These are phyloP conservation scores for Myrmophylax atrothorax DNA, from an alignment of 2,113 vertebrate genomes.

Conservation along the genomic window DNA sequence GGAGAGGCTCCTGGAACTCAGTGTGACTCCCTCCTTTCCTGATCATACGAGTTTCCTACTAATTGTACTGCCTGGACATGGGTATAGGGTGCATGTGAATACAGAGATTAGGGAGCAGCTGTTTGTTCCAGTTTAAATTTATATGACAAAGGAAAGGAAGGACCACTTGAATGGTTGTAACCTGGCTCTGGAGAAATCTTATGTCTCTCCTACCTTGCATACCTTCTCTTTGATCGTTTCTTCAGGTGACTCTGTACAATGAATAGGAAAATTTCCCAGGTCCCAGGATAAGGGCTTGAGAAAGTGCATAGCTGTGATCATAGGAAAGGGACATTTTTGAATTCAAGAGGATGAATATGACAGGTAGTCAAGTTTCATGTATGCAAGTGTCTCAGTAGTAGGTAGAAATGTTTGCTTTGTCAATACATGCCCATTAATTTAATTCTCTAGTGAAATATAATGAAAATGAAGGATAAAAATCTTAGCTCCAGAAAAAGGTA, in stretches of 20 bases:
- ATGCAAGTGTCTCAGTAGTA: neutral
- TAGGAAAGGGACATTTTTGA: neutral
- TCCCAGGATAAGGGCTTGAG: neutral
- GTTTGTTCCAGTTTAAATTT: neutral
- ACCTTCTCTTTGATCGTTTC: neutral
- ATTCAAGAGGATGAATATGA: neutral
- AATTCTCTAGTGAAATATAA: neutral
- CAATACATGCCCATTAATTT: neutral
- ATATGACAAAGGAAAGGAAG: neutral
- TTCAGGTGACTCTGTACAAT: neutral
- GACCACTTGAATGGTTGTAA: neutral
- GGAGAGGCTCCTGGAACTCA: neutral
- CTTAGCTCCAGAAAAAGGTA: neutral
- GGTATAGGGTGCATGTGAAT: neutral
- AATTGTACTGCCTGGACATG: neutral
- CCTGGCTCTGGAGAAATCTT: neutral
- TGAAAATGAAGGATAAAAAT: neutral
- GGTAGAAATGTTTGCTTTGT: neutral
- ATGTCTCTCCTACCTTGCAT: neutral
- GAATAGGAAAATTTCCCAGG: neutral
- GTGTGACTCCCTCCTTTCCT: neutral
- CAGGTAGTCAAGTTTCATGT: neutral
- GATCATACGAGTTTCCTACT: rapidly evolving
- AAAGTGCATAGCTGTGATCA: neutral
- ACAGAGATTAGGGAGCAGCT: neutral